Conservation (phyloP, 2,888 invertebrate genomes). For the Campopleginae sp. region DNA sequence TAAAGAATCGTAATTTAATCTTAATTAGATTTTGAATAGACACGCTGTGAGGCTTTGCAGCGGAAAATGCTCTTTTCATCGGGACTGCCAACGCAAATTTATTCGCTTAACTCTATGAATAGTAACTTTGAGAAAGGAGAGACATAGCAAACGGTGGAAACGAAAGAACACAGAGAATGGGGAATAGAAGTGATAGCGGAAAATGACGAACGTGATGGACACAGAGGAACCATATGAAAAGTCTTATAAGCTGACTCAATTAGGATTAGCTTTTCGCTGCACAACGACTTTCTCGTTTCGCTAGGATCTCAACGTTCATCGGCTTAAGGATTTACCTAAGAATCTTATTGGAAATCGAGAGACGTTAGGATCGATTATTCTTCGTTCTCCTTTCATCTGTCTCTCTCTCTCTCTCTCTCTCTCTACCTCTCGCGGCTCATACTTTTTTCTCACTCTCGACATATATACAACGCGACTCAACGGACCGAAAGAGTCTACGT, state of each 20-base stretch:
- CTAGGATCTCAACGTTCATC: constrained; percentile 72
- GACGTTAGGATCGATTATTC: constrained; percentile 55
- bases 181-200: constrained; percentile 10
- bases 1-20: constrained; percentile 19
- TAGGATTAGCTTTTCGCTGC: constrained; percentile 79
- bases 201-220: constrained; percentile 37
- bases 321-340: constrained; percentile 80
- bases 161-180: constrained; percentile 41
- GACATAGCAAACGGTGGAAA: constrained; percentile 42
- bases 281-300: constrained; percentile 72
- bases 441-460: constrained; percentile 1
- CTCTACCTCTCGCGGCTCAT: not conserved
- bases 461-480: constrained; percentile 19
- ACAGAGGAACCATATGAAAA: constrained; percentile 47
- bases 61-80: constrained; percentile 48
- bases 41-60: constrained; percentile 1
- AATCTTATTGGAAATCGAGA: constrained; percentile 75
- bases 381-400: not conserved
- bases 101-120: constrained; percentile 20
- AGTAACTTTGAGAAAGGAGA: constrained; percentile 29
- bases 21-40: constrained; percentile 38
- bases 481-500: constrained; percentile 41
- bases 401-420: constrained; percentile 4
- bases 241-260: constrained; percentile 80
- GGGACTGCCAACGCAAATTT: constrained; percentile 27